Evolutionary conservation across 2,113 vertebrate species (phyloP).

Genomic region (Ahaetulla prasina): DNA sequence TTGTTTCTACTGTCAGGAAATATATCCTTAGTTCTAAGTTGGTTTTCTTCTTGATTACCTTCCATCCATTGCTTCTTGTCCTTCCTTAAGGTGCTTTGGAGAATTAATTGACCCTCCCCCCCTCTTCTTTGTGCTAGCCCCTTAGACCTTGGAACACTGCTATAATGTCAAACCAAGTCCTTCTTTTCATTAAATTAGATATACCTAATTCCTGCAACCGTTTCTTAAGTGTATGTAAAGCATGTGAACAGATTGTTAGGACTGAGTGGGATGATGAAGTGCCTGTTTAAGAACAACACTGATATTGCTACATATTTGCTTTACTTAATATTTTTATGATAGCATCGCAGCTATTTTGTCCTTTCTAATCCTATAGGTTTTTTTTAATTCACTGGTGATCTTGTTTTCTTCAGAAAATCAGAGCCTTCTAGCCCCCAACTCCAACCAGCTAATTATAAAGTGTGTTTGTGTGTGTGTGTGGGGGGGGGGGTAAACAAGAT

Average conservation of each 20-base stretch:
- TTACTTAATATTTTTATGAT: background rate
- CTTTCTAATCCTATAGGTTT: background rate
- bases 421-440: background rate
- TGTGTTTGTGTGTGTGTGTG: too few species aligned
- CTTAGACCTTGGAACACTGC: background rate
- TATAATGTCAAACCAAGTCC: background rate
- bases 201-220: background rate
- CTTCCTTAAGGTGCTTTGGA: background rate
- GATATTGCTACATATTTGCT: background rate
- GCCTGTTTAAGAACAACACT: background rate
- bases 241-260: background rate
- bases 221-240: background rate
- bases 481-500: background rate
- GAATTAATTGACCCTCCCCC: background rate
- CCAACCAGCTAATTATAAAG: background rate
- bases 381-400: background rate
- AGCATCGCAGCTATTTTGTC: background rate
- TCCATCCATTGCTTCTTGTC: background rate
- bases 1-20: background rate
- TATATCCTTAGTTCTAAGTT: background rate
- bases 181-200: background rate
- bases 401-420: background rate
- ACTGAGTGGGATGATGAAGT: background rate
- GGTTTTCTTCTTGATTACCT: background rate
- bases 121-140: background rate